Base-by-base conservation (phyloP, 2,113 vertebrate species). In the Lophochroa leadbeateri region DNA sequence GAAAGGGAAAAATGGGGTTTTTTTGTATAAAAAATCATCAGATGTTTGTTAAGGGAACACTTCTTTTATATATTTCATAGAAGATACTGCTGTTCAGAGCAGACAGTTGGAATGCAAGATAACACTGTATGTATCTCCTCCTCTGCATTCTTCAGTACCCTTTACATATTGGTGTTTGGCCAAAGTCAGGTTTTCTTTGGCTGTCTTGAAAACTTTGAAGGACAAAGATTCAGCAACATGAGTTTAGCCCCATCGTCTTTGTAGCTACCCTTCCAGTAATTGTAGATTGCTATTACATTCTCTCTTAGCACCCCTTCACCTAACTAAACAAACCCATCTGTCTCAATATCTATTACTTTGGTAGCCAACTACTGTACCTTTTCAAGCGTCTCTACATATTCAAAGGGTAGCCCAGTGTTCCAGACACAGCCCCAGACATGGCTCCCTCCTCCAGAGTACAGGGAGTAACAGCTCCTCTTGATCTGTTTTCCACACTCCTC, bases 151-250 rank as follows among this genome's bases (percentile, higher is more conserved):
- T 60, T 75, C 9, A 31, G 6, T 28, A 52, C 3, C 5, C 1
- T 77, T 81, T 71, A 28, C 6, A 6, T 61, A 20, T 7, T 0
- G 0, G 7, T 46, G 24, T 67, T 57, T 67, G 18, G 16, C n/a
- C 69, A 37, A 77, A 68, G 33, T 57, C 29, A 57, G 33, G 8
- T 53, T 71, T 83, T 70, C 13, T 67, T 41, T 61, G 24, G 6
- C 10, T 46, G 8, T 46, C 41, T 63, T 72, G 37, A 71, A 85
- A 57, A n/a, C 8, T 8, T 1, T 39, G 52, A 68, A 35, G 55
- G 64, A 41, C 41, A 77, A 25, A 63, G 8, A 35, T 55, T 39
- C 28, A 68, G 16, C 21, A 61, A 8, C 20, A 12, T 33, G 11
- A 63, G 35, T 55, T 55, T 44, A 63, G 9, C 17, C 24, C 24